Evolutionary conservation across 2,888 invertebrate genomes (phyloP), one percentile per base, ranked within the genome.

Genomic region (Megalurothrips usitatus): DNA sequence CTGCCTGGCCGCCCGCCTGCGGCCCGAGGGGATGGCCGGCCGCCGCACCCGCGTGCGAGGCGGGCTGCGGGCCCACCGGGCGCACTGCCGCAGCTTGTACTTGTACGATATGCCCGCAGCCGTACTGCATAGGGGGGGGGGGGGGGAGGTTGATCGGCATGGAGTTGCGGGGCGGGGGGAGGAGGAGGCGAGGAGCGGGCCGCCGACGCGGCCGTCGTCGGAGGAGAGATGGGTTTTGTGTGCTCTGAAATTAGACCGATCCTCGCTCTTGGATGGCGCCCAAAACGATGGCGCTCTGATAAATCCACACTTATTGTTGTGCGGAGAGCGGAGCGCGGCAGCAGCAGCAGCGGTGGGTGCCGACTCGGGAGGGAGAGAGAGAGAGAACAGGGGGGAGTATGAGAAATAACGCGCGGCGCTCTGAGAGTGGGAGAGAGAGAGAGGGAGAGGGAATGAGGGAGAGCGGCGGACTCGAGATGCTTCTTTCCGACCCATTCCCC

Each of bases 161-260:
- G 52, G 34, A 6, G 34, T 43, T 4, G 34, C 6, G 34, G n/a
- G n/a, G 6, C 6, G 3, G 34, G 34, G 2, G 34, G 6, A 43
- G 34, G 34, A 43, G 2, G 3, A 43, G 34, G 34, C 2, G 34
- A 6, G 34, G 34, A 6, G 34, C 3, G 34, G 34, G 34, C 3
- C 2, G 2, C 6, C 34, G 34, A 43, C 3, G 3, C 3, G 34
- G 34, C 34, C 58, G 58, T 19, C 11, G 58, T n/a, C 19, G 2
- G 58, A 17, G 58, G 17, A n/a, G 17, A n/a, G 52, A 19, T 19
- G 52, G 19, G 52, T 19, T 3, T 68, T 68, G n/a, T 75, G 68
- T 75, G 68, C 68, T 75, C 68, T 75, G 68, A 75, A 75, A 26
- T 75, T 75, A 75, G 68, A 75, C 68, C 68, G 68, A 75, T 75